Conservation (phyloP, 2,113 vertebrate genomes). For the Archilochus colubris region DNA sequence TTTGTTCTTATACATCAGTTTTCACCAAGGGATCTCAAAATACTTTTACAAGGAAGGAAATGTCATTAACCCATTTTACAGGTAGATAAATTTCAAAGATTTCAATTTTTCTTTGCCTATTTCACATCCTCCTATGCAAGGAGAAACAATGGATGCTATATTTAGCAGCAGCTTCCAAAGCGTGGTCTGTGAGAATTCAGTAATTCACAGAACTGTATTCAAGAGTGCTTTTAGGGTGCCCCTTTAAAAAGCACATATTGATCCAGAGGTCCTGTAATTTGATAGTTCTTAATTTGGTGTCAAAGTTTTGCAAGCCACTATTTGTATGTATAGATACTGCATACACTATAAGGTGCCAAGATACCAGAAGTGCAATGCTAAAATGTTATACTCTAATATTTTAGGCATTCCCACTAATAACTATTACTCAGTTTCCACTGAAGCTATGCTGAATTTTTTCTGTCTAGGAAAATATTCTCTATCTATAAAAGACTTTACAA, state of each 20-base stretch:
- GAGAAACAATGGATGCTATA: conserved; percentile 43
- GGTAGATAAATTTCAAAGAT: conserved; percentile 47
- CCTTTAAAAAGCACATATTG: not conserved
- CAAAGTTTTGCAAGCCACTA: not conserved
- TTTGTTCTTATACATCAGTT: not conserved
- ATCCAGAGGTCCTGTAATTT: not conserved
- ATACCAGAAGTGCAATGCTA: not conserved
- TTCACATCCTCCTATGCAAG: conserved; percentile 55
- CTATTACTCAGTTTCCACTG: not conserved
- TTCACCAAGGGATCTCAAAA: not conserved
- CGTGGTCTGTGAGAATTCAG: not conserved
- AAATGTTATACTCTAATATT: not conserved
- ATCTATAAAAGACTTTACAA: not conserved
- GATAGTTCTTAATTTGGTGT: not conserved
- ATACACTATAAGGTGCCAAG: not conserved
- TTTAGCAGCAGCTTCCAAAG: conserved; percentile 28
- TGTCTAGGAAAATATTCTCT: not conserved
- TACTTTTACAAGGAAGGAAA: conserved; percentile 41
- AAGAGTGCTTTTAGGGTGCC: not conserved
- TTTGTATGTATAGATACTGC: not conserved
- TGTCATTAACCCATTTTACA: conserved; percentile 19
- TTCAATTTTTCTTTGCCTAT: conserved; percentile 31
- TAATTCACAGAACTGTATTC: not conserved
- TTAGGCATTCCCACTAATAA: not conserved
- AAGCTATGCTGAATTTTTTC: not conserved